Evolutionary conservation across 1,140 invertebrate species (phyloP).

Genomic region (Drosophila burlai): DNA sequence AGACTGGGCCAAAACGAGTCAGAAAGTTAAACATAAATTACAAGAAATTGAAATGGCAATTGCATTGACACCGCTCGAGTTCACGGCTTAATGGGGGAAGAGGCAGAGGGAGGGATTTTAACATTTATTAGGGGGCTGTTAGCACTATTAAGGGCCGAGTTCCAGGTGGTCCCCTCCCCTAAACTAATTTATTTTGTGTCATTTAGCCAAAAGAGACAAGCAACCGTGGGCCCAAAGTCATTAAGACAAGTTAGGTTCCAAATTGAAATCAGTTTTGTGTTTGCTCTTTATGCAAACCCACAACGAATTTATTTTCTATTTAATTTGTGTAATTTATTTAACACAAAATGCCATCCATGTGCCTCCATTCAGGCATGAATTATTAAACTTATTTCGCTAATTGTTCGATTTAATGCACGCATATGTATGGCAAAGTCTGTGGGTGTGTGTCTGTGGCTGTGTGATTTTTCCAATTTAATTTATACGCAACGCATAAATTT

Average conservation of each 20-base stretch:
- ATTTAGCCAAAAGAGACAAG: constrained; percentile 9
- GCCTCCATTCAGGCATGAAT: constrained; percentile 11
- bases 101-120: not conserved
- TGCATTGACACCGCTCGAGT: constrained; percentile 6
- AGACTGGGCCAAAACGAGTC: constrained; percentile 11
- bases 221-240: constrained; percentile 23
- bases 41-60: constrained; percentile 48
- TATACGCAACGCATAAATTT: constrained; percentile 23
- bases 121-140: constrained; percentile 52
- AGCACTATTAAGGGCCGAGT: constrained; percentile 22
- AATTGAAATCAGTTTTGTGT: not conserved
- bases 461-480: constrained; percentile 36
- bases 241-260: not conserved
- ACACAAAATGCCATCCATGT: not conserved
- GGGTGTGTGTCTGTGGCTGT: not conserved
- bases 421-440: not conserved
- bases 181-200: constrained; percentile 17
- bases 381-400: constrained; percentile 35
- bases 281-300: not conserved
- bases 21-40: constrained; percentile 77
- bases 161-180: not conserved
- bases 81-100: not conserved
- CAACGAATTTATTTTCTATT: constrained; percentile 12
- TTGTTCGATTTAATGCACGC: constrained; percentile 25
- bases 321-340: constrained; percentile 22